phyloP scores from a whole-genome alignment of 2,113 vertebrate genomes.

The Ctenodactylus gundi region DNA sequence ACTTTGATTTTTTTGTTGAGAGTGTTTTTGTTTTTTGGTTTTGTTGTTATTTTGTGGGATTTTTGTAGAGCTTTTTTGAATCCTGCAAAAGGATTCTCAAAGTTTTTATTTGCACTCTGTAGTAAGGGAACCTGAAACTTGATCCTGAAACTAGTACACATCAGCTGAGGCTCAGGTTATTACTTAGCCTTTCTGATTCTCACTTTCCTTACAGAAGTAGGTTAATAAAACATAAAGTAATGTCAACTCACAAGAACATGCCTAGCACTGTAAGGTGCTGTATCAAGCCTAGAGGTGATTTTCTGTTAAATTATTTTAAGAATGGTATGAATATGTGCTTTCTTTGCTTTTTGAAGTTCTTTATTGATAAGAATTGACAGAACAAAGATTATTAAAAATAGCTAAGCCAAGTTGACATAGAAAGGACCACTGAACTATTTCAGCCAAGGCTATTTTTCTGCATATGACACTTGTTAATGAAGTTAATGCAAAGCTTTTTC shows the following conservation, averaged over 20 bases:
- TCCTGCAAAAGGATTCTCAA: neutral
- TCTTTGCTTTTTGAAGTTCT: constrained; percentile 28
- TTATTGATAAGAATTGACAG: neutral
- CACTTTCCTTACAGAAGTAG: neutral
- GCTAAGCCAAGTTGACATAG: neutral
- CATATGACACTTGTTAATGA: neutral
- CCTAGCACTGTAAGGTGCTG: neutral
- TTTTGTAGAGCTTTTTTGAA: too few species aligned
- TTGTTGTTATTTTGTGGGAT: too few species aligned
- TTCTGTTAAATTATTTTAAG: neutral
- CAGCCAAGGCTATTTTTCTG: neutral
- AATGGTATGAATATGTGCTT: neutral
- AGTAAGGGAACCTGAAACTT: neutral
- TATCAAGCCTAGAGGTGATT: neutral
- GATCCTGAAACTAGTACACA: neutral
- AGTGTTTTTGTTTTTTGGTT: too few species aligned
- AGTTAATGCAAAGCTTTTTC: neutral
- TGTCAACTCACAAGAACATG: neutral
- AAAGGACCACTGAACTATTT: neutral
- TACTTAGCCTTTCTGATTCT: neutral
- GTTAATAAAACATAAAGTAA: neutral
- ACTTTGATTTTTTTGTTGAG: neutral
- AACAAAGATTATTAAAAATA: constrained; percentile 13
- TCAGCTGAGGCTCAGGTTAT: neutral
- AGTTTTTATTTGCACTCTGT: constrained; percentile 22